Conservation (phyloP, 2,888 invertebrate genomes). For the Xylophagus ater region DNA sequence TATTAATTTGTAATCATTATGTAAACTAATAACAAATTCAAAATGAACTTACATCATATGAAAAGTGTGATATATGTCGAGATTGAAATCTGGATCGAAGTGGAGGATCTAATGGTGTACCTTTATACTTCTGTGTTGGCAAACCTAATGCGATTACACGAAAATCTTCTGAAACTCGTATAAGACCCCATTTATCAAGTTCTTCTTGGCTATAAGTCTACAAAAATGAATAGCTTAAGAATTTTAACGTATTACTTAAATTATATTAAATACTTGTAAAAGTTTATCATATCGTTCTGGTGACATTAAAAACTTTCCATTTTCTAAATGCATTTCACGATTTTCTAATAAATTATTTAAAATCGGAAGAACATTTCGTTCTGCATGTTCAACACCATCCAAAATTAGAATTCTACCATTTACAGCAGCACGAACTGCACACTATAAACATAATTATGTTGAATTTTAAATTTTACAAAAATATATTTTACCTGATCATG, state of each 20-base stretch:
- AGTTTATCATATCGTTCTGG: conserved; percentile 83
- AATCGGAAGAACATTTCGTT: conserved; percentile 91
- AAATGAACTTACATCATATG: conserved; percentile 24
- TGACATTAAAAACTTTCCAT: conserved; percentile 86
- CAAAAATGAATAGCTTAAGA: background rate
- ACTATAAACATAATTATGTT: conserved; percentile 41
- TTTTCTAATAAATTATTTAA: conserved; percentile 94
- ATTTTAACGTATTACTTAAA: background rate
- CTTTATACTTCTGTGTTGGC: conserved; percentile 77
- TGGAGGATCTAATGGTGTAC: conserved; percentile 93
- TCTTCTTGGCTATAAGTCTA: conserved; percentile 71
- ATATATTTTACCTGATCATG: conserved; percentile 71
- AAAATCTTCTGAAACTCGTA: conserved; percentile 86
- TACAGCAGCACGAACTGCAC: conserved; percentile 85
- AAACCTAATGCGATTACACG: conserved; percentile 86
- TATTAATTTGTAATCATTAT: conserved; percentile 27
- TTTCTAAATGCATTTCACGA: conserved; percentile 96
- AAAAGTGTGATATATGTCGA: conserved; percentile 54
- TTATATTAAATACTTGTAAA: conserved; percentile 52
- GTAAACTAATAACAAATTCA: conserved; percentile 3
- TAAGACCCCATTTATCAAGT: conserved; percentile 75
- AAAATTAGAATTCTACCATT: conserved; percentile 80
- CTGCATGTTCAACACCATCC: conserved; percentile 96
- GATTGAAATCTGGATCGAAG: conserved; percentile 91
- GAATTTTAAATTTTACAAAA: conserved; percentile 1